A percentile compares a stretch with the other conserved stretches of the same genome.
These are phyloP conservation scores for Cassiopea andromeda DNA, from an alignment of 30 jellyfish, hydroid and myxozoan species.

Conservation along the genomic window DNA sequence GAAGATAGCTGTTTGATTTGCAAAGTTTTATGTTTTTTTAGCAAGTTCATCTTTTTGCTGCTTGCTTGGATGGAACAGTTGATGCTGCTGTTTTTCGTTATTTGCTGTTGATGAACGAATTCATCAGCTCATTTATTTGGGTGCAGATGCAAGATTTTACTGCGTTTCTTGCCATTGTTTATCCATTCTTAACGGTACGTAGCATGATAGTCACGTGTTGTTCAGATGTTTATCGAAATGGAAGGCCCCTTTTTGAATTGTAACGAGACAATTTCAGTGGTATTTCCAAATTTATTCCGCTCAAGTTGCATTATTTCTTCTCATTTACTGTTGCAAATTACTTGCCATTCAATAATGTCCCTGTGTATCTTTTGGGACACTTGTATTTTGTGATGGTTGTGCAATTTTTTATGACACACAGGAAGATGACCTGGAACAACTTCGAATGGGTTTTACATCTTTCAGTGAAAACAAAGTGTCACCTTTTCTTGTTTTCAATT, in stretches of 20 bases:
- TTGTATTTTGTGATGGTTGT: too few relatives aligned
- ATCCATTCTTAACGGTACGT: conserved; percentile 37
- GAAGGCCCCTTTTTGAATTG: too few relatives aligned
- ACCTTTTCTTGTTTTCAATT: conserved; percentile 24
- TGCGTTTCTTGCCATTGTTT: conserved; percentile 45
- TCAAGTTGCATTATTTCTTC: too few relatives aligned
- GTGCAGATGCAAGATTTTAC: conserved; percentile 55
- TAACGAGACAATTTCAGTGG: too few relatives aligned
- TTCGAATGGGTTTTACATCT: conserved; percentile 75
- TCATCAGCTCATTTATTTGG: conserved; percentile 50
- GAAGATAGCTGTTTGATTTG: too few relatives aligned
- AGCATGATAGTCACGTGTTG: neutral
- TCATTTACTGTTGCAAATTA: too few relatives aligned
- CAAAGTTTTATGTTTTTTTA: neutral
- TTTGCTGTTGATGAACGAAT: conserved; percentile 56
- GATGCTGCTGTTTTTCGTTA: conserved; percentile 77
- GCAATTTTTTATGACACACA: neutral
- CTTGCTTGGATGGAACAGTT: conserved; percentile 55
- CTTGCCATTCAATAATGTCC: too few relatives aligned
- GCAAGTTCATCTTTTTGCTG: conserved; percentile 72
- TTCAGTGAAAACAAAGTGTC: conserved; percentile 80
- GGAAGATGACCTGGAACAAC: conserved; percentile 81
- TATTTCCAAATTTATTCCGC: too few relatives aligned
- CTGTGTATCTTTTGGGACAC: too few relatives aligned
- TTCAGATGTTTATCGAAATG: too few relatives aligned